Evolutionary conservation across 2,113 vertebrate genomes (phyloP).

Genomic region (Ploceus nigricollis): DNA sequence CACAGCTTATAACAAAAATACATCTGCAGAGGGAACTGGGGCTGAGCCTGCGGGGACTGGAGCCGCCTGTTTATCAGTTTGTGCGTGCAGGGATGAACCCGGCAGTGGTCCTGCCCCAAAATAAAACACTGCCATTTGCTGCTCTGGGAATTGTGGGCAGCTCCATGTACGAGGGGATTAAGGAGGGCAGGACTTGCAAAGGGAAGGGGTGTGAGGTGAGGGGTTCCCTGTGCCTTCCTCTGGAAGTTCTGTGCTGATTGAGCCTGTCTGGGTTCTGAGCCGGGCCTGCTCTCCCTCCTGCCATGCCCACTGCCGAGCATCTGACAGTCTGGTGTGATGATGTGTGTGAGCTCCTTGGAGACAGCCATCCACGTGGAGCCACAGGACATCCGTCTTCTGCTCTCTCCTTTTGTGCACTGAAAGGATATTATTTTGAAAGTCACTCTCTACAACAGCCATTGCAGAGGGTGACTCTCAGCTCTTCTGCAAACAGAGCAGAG

Average conservation of each 20-base stretch:
- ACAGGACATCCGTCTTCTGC: slow-evolving; percentile 1
- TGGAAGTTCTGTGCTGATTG: not conserved
- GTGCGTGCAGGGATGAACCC: not conserved
- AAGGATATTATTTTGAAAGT: slow-evolving; percentile 32
- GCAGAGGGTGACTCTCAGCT: not conserved
- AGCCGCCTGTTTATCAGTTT: not conserved
- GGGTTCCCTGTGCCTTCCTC: not conserved
- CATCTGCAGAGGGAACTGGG: not conserved
- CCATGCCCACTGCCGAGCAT: not conserved
- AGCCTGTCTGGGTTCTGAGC: not conserved
- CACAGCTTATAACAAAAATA: not conserved
- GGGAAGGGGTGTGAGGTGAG: not conserved
- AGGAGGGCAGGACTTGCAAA: not conserved
- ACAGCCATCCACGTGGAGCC: not conserved
- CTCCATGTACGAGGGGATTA: fast-evolving
- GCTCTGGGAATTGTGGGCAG: not conserved
- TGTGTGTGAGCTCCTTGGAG: not conserved
- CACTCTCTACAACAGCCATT: not conserved
- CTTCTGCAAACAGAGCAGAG: not conserved
- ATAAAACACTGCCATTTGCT: not conserved
- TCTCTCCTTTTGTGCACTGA: not conserved
- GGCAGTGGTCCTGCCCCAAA: not conserved
- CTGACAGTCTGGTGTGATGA: not conserved
- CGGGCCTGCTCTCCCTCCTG: not conserved
- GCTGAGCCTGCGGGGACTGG: not conserved